Evolutionary conservation across 1,140 invertebrate genomes (phyloP).

Genomic region (Cotesia vestalis): DNA sequence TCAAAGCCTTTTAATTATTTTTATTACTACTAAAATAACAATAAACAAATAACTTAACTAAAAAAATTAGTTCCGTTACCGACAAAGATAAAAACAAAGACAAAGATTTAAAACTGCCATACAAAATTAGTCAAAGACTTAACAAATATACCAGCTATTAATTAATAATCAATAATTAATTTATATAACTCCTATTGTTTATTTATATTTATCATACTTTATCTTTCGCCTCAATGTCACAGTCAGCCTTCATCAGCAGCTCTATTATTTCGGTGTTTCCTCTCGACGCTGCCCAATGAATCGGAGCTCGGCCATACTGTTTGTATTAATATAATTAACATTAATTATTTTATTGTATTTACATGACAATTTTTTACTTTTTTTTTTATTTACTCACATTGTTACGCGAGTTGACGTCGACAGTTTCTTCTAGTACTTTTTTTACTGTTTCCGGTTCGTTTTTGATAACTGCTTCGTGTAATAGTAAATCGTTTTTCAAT

Average conservation of each 20-base stretch:
- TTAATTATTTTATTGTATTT: no score
- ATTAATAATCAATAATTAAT: no score
- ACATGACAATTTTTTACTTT: neutral
- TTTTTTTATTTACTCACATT: conserved; percentile 68
- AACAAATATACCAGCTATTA: no score
- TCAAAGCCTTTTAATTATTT: conserved; percentile 18
- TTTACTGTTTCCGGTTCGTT: conserved; percentile 74
- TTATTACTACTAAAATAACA: neutral
- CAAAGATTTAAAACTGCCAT: no score
- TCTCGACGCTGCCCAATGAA: conserved; percentile 79
- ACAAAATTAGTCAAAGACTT: no score
- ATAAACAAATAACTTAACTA: conserved; percentile 29
- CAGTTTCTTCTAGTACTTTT: conserved; percentile 71
- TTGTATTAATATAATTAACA: conserved; percentile 34
- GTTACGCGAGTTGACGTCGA: conserved; percentile 76
- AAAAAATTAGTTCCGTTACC: no score
- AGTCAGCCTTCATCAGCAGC: conserved; percentile 76
- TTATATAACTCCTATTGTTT: no score
- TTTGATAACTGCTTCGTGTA: conserved; percentile 79
- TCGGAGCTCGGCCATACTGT: conserved; percentile 78
- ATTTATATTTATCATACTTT: conserved; percentile 68
- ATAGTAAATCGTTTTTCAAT: conserved; percentile 73
- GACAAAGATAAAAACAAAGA: no score
- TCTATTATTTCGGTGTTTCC: conserved; percentile 79
- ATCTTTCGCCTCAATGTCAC: conserved; percentile 79